A percentile compares a stretch with the other conserved stretches of the same genome.
phyloP scores from a whole-genome alignment of 2,113 vertebrate species.

The Ifrita kowaldi region DNA sequence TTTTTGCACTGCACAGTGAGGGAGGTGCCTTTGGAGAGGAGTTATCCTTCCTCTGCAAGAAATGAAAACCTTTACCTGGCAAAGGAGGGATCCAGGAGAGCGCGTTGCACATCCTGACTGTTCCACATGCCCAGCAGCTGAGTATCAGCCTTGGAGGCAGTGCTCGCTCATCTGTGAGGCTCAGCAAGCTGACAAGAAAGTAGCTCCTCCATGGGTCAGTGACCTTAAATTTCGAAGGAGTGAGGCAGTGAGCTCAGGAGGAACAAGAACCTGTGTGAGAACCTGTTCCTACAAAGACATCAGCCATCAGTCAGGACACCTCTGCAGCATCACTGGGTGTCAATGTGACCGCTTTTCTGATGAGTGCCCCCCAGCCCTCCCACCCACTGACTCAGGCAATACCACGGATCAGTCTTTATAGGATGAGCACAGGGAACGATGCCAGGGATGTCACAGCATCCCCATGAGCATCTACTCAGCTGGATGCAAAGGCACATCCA shows the following conservation, averaged over 20 bases:
- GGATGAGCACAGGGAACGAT: background rate
- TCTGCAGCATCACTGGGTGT: background rate
- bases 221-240: background rate
- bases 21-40: background rate
- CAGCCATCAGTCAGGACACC: background rate
- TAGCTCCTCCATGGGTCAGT: background rate
- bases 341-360: background rate
- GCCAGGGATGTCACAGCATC: background rate
- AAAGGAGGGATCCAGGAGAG: background rate
- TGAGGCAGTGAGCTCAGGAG: background rate
- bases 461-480: background rate
- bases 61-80: background rate
- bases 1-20: accelerated
- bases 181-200: background rate
- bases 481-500: background rate
- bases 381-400: background rate
- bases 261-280: background rate
- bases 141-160: background rate
- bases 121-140: accelerated
- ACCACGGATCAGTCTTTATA: too few relatives aligned
- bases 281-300: background rate
- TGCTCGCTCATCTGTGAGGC: accelerated
- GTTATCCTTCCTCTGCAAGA: background rate
- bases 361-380: background rate
- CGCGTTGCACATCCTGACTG: background rate